Evolutionary conservation across 92 coral and sea anemone species (phyloP), one percentile per base, ranked within the genome.

Genomic region (Ricordea florida): DNA sequence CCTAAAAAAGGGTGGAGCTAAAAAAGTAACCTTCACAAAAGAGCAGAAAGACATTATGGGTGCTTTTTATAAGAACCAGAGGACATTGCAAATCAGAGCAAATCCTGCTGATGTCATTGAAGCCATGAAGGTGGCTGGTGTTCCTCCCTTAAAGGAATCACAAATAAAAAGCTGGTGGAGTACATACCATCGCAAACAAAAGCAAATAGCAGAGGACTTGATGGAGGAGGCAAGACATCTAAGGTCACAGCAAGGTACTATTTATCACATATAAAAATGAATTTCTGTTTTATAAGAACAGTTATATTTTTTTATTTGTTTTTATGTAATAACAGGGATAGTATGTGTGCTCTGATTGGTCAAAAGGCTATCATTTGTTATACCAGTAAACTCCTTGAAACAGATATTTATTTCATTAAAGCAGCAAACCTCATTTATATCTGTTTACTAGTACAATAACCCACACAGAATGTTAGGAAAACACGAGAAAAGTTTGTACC

Each of bases 81-180:
- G 48, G 48, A 45, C 74, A 28, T 29, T 10, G 9, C 58, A 45
- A 3, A 66, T 66, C 53, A 66, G 58, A 28, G 74, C 74, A 10
- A 42, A 66, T 14, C 59, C 74, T 10, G 48, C 8, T 10, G 74
- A 66, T 44, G 74, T 46, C 31, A 66, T 66, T 18, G 35, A 28
- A 14, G 36, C 15, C 26, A 66, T 66, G 74, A 66, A 29, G 32
- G 23, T 20, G 5, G 22, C 20, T 24, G 74, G 59, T 18, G 35
- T 66, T 3, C 55, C 50, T 14, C 57, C 49, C 32, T 59, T 66
- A 2, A 66, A 66, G 22, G 38, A 0, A 4, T 5, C 74, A 16
- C 74, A 66, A n/a, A 66, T 66, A 21, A 66, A 44, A 15, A 40
- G 55, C 10, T 66, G 74, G 74, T 66, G 74, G 74, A 34, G 74